Conservation (phyloP, 2,888 invertebrate species). For the Chrysolina haemoptera region DNA sequence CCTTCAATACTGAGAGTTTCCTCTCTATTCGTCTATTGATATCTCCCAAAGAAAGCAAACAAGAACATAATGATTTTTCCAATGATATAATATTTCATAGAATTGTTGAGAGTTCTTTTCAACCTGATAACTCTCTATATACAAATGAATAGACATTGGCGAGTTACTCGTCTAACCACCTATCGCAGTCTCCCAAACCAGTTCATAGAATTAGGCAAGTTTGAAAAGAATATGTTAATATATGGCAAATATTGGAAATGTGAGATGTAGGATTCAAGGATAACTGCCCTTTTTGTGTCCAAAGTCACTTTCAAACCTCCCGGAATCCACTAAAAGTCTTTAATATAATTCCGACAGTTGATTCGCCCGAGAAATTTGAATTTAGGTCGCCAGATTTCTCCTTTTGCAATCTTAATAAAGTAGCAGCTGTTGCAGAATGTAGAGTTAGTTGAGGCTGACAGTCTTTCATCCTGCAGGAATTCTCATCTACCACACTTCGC, state of each 20-base stretch:
- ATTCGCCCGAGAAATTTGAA: conserved; percentile 46
- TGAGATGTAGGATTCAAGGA: conserved; percentile 28
- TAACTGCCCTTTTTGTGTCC: conserved; percentile 17
- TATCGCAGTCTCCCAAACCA: conserved; percentile 44
- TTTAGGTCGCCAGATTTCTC: conserved; percentile 56
- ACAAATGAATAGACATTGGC: neutral
- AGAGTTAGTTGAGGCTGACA: conserved; percentile 28
- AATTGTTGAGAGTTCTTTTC: too few relatives aligned
- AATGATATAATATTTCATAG: too few relatives aligned
- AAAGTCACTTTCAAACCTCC: conserved; percentile 26
- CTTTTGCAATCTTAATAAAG: conserved; percentile 30
- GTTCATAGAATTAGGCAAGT: conserved; percentile 23
- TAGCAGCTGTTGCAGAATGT: conserved; percentile 28
- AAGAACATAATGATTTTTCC: too few relatives aligned
- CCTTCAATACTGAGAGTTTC: too few relatives aligned
- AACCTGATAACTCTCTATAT: too few relatives aligned
- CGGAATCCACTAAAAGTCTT: conserved; percentile 35
- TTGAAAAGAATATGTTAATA: conserved; percentile 37
- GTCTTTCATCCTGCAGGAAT: conserved; percentile 32
- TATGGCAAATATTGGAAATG: conserved; percentile 27
- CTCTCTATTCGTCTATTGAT: too few relatives aligned
- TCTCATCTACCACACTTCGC: conserved; percentile 31
- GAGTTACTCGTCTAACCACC: conserved; percentile 44
- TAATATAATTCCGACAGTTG: conserved; percentile 43
- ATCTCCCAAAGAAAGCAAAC: too few relatives aligned